Conservation (phyloP, 2,888 invertebrate species). For the Pachliopta kotzebuea region DNA sequence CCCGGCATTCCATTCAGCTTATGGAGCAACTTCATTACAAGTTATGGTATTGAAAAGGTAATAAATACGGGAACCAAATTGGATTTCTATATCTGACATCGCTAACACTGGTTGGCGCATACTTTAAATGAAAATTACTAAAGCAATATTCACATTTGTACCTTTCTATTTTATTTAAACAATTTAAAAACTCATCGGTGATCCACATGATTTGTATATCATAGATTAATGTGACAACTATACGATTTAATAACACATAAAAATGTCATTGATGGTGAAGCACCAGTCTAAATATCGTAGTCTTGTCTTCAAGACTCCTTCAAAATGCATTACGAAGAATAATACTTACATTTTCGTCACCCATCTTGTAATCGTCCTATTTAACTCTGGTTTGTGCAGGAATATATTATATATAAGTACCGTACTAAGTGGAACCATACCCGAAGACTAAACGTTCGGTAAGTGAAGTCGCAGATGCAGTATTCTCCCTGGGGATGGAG, state of each 20-base stretch:
- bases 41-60: constrained; percentile 13
- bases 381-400: too few species aligned
- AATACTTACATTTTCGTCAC: too few species aligned
- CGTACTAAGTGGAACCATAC: neutral
- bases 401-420: neutral
- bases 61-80: constrained; percentile 21
- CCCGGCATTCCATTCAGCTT: constrained; percentile 14
- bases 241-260: too few species aligned
- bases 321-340: too few species aligned
- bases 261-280: too few species aligned
- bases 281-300: too few species aligned
- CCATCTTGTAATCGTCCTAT: too few species aligned
- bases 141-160: neutral
- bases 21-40: constrained; percentile 24
- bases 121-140: constrained; percentile 6
- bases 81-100: constrained; percentile 13
- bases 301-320: too few species aligned
- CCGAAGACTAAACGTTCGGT: neutral
- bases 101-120: neutral
- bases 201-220: neutral
- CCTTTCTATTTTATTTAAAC: neutral
- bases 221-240: neutral
- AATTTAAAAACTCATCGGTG: too few species aligned
- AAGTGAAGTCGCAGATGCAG: constrained; percentile 2
- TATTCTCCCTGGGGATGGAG: neutral